These are phyloP conservation scores for Nanorana parkeri DNA, from an alignment of 2,113 vertebrate genomes.

Conservation along the genomic window DNA sequence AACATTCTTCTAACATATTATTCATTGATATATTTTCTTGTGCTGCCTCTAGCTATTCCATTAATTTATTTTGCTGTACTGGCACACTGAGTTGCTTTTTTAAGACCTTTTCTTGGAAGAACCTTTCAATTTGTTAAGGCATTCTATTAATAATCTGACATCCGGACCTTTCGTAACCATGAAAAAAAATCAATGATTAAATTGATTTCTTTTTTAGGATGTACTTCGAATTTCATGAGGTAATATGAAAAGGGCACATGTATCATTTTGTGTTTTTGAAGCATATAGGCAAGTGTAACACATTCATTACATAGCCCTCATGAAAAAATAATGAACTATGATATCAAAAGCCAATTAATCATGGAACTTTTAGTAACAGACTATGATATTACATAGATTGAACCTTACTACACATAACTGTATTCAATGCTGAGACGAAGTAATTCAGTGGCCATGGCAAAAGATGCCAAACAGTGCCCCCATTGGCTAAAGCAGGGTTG, in stretches of 20 bases:
- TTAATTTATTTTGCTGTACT: slow-evolving; percentile 5
- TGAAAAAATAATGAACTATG: not conserved
- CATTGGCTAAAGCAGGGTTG: too few species aligned
- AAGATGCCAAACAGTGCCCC: too few species aligned
- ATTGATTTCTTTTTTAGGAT: slow-evolving; percentile 17
- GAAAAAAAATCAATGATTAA: not conserved
- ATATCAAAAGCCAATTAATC: not conserved
- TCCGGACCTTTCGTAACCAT: slow-evolving; percentile 31
- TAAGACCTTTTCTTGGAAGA: slow-evolving; percentile 2
- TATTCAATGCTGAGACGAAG: too few species aligned
- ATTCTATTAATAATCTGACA: slow-evolving; percentile 32
- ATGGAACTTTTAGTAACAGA: not conserved
- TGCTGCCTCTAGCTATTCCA: not conserved
- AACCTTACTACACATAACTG: not conserved
- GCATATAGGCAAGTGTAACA: not conserved
- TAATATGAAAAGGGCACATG: slow-evolving; percentile 2
- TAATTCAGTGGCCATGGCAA: too few species aligned
- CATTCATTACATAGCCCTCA: not conserved
- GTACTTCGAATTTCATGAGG: not conserved
- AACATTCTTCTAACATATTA: not conserved
- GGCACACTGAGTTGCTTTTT: not conserved
- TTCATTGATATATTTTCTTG: not conserved
- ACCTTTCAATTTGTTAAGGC: slow-evolving; percentile 1
- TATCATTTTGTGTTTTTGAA: slow-evolving; percentile 11
- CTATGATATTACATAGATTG: not conserved